Percentiles rank a stretch among this genome's conserved stretches.
Evolutionary conservation across 2,888 invertebrate species (phyloP).

Genomic region (Archaeoteleia sp.): DNA sequence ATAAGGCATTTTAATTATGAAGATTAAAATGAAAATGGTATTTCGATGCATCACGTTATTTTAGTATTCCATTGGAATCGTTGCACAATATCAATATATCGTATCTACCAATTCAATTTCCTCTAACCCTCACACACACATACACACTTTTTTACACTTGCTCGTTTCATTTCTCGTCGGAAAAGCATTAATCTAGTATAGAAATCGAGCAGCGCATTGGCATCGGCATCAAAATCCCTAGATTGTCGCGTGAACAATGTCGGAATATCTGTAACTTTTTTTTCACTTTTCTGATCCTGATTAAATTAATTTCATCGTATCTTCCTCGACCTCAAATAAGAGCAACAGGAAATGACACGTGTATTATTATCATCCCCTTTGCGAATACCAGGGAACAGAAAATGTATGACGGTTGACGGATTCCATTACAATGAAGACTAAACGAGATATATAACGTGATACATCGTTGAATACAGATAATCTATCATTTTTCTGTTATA

Average conservation of each 20-base stretch:
- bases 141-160: conserved; percentile 7
- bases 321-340: neutral
- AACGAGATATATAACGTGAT: neutral
- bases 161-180: conserved; percentile 2
- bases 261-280: neutral
- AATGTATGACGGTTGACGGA: neutral
- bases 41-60: no score
- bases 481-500: no score
- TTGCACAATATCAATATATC: conserved; percentile 7
- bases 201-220: conserved; percentile 1
- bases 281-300: neutral
- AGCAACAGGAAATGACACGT: conserved; percentile 5
- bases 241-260: neutral
- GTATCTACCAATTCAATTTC: conserved; percentile 11
- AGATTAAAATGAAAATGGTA: conserved; percentile 1
- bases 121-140: conserved; percentile 7
- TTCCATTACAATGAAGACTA: conserved; percentile 4
- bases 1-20: neutral
- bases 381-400: neutral
- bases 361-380: conserved; percentile 8
- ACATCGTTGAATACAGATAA: no score
- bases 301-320: conserved; percentile 7
- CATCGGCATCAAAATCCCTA: neutral
- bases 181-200: conserved; percentile 6
- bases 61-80: no score